phyloP scores from a whole-genome alignment of 2,113 vertebrate species.

The Misgurnus anguillicaudatus region DNA sequence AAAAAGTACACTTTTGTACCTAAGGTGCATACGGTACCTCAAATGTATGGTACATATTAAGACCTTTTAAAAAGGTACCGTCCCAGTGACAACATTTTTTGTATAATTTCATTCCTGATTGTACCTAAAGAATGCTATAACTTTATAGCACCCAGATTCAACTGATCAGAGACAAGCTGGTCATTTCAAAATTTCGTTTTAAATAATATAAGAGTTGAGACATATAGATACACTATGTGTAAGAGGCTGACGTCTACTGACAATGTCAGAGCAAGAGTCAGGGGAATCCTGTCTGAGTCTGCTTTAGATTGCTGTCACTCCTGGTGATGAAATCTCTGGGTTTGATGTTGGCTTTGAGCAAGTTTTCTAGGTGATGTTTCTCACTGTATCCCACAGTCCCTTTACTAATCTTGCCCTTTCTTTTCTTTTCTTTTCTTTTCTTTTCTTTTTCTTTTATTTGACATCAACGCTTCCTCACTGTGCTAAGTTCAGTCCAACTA shows the following conservation, averaged over 20 bases:
- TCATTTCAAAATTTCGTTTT: not conserved
- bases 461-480: not conserved
- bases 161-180: constrained; percentile 5
- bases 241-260: constrained; percentile 10
- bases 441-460: not conserved
- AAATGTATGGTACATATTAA: too few species aligned
- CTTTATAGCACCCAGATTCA: constrained; percentile 4
- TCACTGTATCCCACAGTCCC: not conserved
- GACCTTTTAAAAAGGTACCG: too few species aligned
- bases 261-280: not conserved
- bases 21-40: too few species aligned
- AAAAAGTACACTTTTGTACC: too few species aligned
- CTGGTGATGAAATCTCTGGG: constrained; percentile 12
- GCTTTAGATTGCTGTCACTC: constrained; percentile 10
- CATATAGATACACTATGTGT: constrained; percentile 17
- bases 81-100: too few species aligned
- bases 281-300: not conserved
- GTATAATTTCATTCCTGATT: too few species aligned
- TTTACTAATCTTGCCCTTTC: not conserved
- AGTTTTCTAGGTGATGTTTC: not conserved
- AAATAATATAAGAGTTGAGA: constrained; percentile 11
- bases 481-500: not conserved
- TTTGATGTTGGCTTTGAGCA: constrained; percentile 5
- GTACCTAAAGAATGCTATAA: not conserved
- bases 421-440: not conserved